Evolutionary conservation across 2,113 vertebrate genomes (phyloP).

Genomic region (Balaeniceps rex): DNA sequence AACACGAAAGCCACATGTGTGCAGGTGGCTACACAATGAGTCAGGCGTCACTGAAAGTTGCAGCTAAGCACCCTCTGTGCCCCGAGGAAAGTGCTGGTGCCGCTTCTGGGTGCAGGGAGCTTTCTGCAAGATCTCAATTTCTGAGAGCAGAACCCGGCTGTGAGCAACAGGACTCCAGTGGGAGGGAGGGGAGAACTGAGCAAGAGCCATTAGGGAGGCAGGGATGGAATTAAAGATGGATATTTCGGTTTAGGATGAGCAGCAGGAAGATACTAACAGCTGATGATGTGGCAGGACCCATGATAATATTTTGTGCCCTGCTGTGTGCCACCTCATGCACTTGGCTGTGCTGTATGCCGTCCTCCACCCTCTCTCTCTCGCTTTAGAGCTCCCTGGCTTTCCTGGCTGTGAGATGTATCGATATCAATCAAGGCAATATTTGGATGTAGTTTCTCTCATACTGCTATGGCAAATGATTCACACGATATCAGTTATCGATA

Average conservation of each 20-base stretch:
- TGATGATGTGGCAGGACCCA: not conserved
- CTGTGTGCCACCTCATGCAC: not conserved
- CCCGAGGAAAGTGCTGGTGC: not conserved
- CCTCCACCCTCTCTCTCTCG: not conserved
- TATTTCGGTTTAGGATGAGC: not conserved
- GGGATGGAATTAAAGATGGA: not conserved
- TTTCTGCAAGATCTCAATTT: not conserved
- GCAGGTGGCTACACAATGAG: not conserved
- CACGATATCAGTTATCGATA: fast-evolving
- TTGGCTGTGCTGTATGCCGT: not conserved
- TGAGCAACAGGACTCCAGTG: fast-evolving
- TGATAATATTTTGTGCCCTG: not conserved
- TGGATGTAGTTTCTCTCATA: not conserved
- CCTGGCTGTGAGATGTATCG: not conserved
- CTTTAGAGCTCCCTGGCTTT: not conserved
- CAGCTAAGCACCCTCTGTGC: not conserved
- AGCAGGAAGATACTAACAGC: not conserved
- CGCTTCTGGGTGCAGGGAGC: fast-evolving
- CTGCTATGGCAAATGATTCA: not conserved
- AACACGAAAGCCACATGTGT: not conserved
- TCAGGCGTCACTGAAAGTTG: not conserved
- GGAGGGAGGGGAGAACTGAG: not conserved
- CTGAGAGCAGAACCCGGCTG: not conserved
- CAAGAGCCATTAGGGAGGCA: not conserved
- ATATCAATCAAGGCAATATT: not conserved